phyloP scores from a whole-genome alignment of 2,113 vertebrate genomes.

The Oceanodroma tethys region DNA sequence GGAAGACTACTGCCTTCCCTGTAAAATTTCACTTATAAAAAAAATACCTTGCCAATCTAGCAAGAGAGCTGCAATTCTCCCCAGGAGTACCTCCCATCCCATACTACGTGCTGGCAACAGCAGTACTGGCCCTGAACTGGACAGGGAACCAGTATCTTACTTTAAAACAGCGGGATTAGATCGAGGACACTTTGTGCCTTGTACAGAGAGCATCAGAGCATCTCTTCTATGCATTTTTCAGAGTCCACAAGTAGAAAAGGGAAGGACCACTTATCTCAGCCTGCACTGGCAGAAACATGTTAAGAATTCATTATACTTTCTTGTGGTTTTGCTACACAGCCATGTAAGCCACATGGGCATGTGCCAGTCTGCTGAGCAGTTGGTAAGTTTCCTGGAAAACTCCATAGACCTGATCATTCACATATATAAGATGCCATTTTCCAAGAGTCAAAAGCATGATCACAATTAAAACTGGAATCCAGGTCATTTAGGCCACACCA shows the following conservation, averaged over 20 bases:
- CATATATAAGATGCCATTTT: neutral
- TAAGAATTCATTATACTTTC: neutral
- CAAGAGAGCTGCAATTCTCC: neutral
- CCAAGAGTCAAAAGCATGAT: neutral
- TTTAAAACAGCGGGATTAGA: neutral
- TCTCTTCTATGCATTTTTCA: neutral
- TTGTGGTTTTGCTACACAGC: neutral
- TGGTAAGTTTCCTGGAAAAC: neutral
- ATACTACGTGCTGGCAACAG: neutral
- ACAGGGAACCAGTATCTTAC: neutral
- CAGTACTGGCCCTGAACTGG: too few relatives aligned
- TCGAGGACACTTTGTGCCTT: neutral
- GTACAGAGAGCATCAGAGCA: rapidly evolving
- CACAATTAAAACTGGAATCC: neutral
- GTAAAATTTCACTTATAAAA: neutral
- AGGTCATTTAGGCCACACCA: neutral
- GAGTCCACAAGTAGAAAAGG: neutral
- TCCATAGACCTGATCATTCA: neutral
- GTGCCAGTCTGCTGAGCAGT: neutral
- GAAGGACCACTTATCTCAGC: neutral
- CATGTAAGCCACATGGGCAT: neutral
- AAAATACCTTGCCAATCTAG: neutral
- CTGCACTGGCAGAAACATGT: neutral
- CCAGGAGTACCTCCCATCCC: neutral
- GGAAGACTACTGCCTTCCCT: neutral